Evolutionary conservation across 2,797 vertebrate species (phyloP).

Genomic region (Megaceryle alcyon): DNA sequence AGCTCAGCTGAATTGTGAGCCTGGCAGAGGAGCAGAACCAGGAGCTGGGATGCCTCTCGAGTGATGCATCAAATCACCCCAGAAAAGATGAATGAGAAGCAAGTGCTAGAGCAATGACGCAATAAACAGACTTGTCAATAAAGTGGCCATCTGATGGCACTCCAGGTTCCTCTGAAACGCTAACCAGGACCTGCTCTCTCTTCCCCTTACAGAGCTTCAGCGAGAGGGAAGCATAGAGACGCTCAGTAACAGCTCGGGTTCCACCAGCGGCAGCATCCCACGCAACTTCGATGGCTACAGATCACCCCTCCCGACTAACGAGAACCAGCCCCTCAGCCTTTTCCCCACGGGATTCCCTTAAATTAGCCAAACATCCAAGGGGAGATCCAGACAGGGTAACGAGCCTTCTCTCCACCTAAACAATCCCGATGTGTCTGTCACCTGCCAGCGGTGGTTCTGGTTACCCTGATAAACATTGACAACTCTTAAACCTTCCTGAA

Average conservation of each 20-base stretch:
- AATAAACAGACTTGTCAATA: neutral
- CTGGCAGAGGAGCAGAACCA: neutral
- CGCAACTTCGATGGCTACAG: slow-evolving; percentile 96
- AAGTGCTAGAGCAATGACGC: neutral
- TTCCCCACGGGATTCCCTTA: slow-evolving; percentile 92
- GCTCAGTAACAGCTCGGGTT: slow-evolving; percentile 98
- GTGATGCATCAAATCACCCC: neutral
- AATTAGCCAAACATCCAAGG: neutral
- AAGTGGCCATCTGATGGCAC: rapidly evolving
- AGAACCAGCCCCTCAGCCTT: slow-evolving; percentile 96
- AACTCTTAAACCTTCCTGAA: slow-evolving; percentile 48
- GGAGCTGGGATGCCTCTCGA: neutral
- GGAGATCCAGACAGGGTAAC: neutral
- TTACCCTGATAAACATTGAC: neutral
- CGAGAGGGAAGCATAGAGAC: slow-evolving; percentile 99
- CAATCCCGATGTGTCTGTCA: neutral
- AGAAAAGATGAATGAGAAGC: neutral
- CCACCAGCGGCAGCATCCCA: slow-evolving; percentile 97
- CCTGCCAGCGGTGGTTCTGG: slow-evolving; percentile 17
- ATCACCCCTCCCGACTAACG: slow-evolving; percentile 94
- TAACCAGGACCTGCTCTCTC: slow-evolving; percentile 51
- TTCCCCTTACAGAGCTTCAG: slow-evolving; percentile 89
- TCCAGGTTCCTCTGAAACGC: neutral
- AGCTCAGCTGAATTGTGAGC: neutral
- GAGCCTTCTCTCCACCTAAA: neutral